phyloP scores from a whole-genome alignment of 1,140 invertebrate species.

The Nasonia longicornis region DNA sequence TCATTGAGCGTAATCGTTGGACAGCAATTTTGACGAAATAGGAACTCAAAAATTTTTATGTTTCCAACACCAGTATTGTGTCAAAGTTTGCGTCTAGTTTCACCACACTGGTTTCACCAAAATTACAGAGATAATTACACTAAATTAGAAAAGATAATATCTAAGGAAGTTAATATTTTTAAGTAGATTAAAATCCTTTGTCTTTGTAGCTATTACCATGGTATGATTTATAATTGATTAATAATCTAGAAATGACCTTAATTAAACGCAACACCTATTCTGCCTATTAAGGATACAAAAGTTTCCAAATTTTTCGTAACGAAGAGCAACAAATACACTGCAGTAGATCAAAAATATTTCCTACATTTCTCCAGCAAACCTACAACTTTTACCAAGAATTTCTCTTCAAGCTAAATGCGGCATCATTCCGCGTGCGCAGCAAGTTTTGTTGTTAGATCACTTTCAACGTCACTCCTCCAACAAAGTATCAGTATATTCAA shows the following conservation, averaged over 20 bases:
- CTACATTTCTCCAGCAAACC: background rate
- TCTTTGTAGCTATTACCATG: too few relatives aligned
- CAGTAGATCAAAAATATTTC: too few relatives aligned
- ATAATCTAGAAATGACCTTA: too few relatives aligned
- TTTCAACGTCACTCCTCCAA: background rate
- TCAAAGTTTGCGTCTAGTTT: slow-evolving; percentile 5
- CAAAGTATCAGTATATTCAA: background rate
- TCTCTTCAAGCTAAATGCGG: background rate
- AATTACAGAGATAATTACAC: slow-evolving; percentile 5
- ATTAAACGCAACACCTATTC: too few relatives aligned
- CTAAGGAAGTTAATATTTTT: background rate
- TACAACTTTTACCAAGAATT: slow-evolving; percentile 15
- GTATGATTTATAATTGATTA: too few relatives aligned
- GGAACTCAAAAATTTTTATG: slow-evolving; percentile 12
- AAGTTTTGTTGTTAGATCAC: slow-evolving; percentile 9
- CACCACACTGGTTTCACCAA: slow-evolving; percentile 8
- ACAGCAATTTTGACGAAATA: slow-evolving; percentile 17
- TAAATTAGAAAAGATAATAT: background rate
- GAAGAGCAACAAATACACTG: too few relatives aligned
- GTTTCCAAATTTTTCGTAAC: too few relatives aligned
- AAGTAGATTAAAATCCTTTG: too few relatives aligned
- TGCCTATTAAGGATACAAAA: too few relatives aligned
- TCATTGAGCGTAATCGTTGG: background rate
- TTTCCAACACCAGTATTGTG: background rate
- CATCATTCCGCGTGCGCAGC: background rate